Conservation (phyloP, 2,888 invertebrate genomes). For the Stictocephala bisonia region DNA sequence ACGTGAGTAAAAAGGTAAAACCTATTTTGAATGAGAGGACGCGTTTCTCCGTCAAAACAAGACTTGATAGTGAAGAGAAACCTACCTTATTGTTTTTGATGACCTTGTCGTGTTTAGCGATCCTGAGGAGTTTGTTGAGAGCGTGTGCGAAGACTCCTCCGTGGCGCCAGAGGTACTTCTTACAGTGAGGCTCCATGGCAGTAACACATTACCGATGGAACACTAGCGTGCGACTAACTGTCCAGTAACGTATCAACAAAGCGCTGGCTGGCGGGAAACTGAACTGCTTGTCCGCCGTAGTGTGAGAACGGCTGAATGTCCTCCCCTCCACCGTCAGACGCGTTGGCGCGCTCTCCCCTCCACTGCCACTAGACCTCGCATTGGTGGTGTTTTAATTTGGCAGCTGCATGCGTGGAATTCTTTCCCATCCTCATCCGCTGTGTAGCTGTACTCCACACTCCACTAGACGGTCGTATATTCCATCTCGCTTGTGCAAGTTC, state of each 20-base stretch:
- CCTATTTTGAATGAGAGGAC: no score
- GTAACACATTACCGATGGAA: constrained; percentile 27
- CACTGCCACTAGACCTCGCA: not conserved
- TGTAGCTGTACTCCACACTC: not conserved
- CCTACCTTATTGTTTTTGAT: constrained; percentile 36
- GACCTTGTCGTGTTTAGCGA: constrained; percentile 40
- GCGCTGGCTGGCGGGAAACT: not conserved
- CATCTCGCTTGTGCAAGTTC: not conserved
- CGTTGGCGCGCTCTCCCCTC: not conserved
- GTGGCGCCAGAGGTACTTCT: constrained; percentile 38
- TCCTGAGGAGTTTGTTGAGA: constrained; percentile 31
- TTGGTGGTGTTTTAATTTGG: not conserved
- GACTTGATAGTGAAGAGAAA: no score
- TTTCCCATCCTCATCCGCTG: not conserved
- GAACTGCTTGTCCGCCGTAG: not conserved
- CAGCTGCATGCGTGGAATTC: constrained; percentile 19
- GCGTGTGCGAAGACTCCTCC: constrained; percentile 36
- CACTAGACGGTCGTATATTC: not conserved
- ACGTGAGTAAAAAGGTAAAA: no score
- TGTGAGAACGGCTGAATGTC: no score
- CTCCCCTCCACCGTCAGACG: not conserved
- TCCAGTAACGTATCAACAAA: not conserved
- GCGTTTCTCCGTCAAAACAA: no score
- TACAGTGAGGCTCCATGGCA: constrained; percentile 37
- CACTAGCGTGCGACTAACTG: not conserved